A percentile compares a stretch with the other conserved stretches of the same genome.
Evolutionary conservation across 2,113 vertebrate genomes (phyloP).

Genomic region (Pangasianodon hypophthalmus): DNA sequence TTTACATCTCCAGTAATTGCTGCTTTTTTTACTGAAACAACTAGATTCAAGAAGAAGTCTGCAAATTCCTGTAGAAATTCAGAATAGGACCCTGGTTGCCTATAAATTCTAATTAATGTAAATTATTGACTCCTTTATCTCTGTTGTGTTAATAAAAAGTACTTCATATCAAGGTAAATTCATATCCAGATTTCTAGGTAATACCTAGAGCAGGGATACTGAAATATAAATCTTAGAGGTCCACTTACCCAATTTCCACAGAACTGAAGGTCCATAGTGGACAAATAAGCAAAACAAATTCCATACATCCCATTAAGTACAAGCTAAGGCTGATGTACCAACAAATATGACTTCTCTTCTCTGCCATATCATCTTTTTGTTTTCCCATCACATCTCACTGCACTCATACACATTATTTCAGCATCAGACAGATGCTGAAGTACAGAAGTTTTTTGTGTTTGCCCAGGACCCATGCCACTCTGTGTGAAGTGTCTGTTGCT

Average conservation of each 20-base stretch:
- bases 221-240: not conserved
- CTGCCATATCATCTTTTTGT: not conserved
- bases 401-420: not conserved
- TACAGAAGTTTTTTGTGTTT: not conserved
- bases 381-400: not conserved
- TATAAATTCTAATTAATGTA: not conserved
- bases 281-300: not conserved
- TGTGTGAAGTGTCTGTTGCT: not conserved
- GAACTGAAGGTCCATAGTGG: not conserved
- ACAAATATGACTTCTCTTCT: not conserved
- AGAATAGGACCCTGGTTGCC: not conserved
- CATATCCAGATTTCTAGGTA: not conserved
- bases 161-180: not conserved
- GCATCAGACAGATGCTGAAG: not conserved
- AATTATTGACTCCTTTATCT: not conserved
- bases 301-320: not conserved
- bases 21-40: too few species aligned
- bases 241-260: not conserved
- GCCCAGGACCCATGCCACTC: not conserved
- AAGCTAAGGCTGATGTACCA: not conserved
- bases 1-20: not conserved
- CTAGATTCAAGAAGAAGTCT: not conserved
- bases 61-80: not conserved
- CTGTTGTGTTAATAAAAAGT: not conserved
- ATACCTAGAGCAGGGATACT: not conserved